Conservation (phyloP, 2,797 vertebrate genomes). For the Enteromius mattozi region DNA sequence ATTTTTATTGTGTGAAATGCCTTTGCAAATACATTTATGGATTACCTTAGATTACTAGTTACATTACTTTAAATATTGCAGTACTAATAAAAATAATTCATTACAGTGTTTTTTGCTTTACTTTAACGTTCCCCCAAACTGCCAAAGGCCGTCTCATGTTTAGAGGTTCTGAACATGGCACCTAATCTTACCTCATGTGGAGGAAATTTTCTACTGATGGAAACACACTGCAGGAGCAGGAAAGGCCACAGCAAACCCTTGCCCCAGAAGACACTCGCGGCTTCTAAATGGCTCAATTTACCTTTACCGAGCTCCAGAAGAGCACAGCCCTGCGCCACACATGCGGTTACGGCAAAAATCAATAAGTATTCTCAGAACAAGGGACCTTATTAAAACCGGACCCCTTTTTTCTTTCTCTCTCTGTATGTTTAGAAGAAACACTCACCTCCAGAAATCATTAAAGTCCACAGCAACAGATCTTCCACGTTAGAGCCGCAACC, state of each 20-base stretch:
- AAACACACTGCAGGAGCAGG: conserved; percentile 71
- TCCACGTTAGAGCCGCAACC: conserved; percentile 69
- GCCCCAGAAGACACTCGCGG: conserved; percentile 71
- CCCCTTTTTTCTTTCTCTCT: conserved; percentile 65
- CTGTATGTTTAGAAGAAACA: conserved; percentile 71
- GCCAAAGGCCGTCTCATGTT: not conserved
- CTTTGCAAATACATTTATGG: not conserved
- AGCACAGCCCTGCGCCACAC: conserved; percentile 72
- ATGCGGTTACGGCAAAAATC: conserved; percentile 78
- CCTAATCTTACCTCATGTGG: conserved; percentile 57
- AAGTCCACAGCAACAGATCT: conserved; percentile 67
- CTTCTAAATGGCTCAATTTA: conserved; percentile 84
- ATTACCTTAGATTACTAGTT: not conserved
- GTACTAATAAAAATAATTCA: not conserved
- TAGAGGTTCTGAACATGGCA: not conserved
- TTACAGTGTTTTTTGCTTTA: not conserved
- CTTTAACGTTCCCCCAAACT: not conserved
- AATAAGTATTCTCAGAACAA: conserved; percentile 83
- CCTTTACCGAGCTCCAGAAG: conserved; percentile 71
- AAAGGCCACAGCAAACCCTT: conserved; percentile 65
- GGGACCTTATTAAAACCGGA: conserved; percentile 78
- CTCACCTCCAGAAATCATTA: conserved; percentile 73
- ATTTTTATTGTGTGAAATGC: not conserved
- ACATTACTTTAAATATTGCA: not conserved
- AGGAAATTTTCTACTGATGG: conserved; percentile 75